These are phyloP conservation scores for Sphaeramia orbicularis DNA, from an alignment of 2,797 vertebrate species.

Conservation along the genomic window DNA sequence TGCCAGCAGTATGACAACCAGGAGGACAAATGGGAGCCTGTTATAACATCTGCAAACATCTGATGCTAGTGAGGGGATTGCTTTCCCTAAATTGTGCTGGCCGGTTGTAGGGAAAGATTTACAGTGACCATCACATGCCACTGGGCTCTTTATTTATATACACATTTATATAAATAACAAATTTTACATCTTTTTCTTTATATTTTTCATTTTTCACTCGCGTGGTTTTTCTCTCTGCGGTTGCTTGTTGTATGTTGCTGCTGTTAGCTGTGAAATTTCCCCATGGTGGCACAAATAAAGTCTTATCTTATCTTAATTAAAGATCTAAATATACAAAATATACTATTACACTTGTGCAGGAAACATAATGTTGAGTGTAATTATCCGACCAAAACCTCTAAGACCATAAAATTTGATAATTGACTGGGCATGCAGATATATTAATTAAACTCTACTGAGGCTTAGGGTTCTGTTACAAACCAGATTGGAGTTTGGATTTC, in stretches of 20 bases:
- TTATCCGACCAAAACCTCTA: conserved; percentile 28
- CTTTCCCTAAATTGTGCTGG: conserved; percentile 20
- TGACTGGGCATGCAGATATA: conserved; percentile 25
- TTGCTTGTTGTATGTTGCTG: too few species aligned
- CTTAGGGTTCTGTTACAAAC: conserved; percentile 37
- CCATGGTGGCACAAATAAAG: too few species aligned
- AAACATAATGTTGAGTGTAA: conserved; percentile 24
- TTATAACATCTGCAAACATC: conserved; percentile 37
- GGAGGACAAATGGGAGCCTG: conserved; percentile 15
- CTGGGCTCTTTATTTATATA: too few species aligned
- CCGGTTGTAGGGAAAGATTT: not conserved
- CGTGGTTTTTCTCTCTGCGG: too few species aligned
- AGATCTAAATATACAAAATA: conserved; percentile 21
- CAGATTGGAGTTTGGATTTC: conserved; percentile 15
- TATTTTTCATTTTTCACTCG: too few species aligned
- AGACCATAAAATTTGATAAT: conserved; percentile 40
- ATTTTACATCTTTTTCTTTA: too few species aligned
- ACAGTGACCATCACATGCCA: not conserved
- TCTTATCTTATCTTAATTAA: too few species aligned
- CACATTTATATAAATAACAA: too few species aligned
- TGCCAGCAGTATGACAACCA: not conserved
- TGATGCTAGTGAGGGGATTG: not conserved
- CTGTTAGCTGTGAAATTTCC: too few species aligned
- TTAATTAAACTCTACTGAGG: conserved; percentile 25
- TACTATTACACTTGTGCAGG: not conserved